Base-by-base conservation (phyloP, 2,888 invertebrate genomes). In the Drosophila subsilvestris region DNA sequence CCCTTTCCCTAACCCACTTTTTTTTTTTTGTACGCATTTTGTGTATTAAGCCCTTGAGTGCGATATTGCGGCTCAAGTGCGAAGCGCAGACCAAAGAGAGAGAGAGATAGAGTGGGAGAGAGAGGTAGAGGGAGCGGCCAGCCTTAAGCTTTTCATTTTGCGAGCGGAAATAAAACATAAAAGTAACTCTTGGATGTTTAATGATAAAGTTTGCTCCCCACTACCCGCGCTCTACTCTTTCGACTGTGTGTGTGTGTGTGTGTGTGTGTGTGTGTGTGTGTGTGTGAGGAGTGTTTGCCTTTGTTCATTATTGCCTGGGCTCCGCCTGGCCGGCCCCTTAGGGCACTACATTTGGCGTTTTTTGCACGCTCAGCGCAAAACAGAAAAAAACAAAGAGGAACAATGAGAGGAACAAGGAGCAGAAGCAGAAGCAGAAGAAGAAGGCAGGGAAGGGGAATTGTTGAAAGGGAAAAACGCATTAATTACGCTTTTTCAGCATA, bases 161-260 rank as follows among this genome's bases (percentile, higher is more conserved):
- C 59, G 61, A 85, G 76, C 85, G 87, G 83, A 87, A 85, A 83
- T 81, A 85, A 81, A 83, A 79, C 87, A 87, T 85, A 87, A 83
- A 85, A 87, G 87, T 81, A 69, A 79, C 87, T 86, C 79, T 86
- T 78, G 71, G 82, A 75, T 81, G 85, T 81, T 86, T 83, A 83
- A 83, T 83, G 82, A 83, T 83, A 83, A 83, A 84, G 79, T 80
- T 83, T 80, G 75, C 66, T 72, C 53, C 66, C 32, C 37, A 18
- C 10, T 6, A 22, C 20, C n/a, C 45, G 32, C 47, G n/a, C 49
- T 54, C 63, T 55, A n/a, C 47, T 43, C 12, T 12, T 49, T 22
- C 55, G 43, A 3, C 3, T 20, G 20, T 20, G 1, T 20, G 20
- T 20, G 9, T 58, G 53, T 29, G 49, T 20, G 20, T 20, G 20